Evolutionary conservation across 2,113 vertebrate species (phyloP).

Genomic region (Chroicocephalus ridibundus): DNA sequence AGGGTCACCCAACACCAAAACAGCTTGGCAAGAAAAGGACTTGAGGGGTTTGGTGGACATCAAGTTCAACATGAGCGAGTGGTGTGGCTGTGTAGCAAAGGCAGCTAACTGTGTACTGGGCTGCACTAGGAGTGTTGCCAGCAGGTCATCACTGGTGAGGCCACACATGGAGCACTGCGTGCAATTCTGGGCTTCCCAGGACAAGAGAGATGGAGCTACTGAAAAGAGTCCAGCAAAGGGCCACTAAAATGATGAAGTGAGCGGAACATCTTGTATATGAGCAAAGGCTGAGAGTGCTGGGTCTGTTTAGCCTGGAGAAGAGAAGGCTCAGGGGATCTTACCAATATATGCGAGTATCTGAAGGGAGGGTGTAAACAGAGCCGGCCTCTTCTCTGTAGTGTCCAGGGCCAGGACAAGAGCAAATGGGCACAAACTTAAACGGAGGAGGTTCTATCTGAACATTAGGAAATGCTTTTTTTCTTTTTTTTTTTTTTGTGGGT

Average conservation of each 20-base stretch:
- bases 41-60: neutral
- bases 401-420: neutral
- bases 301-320: neutral
- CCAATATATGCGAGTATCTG: neutral
- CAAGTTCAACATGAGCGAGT: neutral
- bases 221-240: neutral
- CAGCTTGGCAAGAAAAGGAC: neutral
- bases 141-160: neutral
- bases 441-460: neutral
- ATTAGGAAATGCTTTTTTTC: neutral
- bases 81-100: fast-evolving
- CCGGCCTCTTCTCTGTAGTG: neutral
- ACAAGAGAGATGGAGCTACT: neutral
- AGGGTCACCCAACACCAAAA: neutral
- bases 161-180: neutral
- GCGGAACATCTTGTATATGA: neutral
- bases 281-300: neutral
- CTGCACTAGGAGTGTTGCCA: neutral
- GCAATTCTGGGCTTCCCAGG: neutral
- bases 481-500: no score
- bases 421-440: neutral
- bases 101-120: neutral
- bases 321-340: neutral
- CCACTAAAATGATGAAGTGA: neutral
- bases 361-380: neutral